Evolutionary conservation across 2,797 vertebrate genomes (phyloP).

Genomic region (Leptodactylus fallax): DNA sequence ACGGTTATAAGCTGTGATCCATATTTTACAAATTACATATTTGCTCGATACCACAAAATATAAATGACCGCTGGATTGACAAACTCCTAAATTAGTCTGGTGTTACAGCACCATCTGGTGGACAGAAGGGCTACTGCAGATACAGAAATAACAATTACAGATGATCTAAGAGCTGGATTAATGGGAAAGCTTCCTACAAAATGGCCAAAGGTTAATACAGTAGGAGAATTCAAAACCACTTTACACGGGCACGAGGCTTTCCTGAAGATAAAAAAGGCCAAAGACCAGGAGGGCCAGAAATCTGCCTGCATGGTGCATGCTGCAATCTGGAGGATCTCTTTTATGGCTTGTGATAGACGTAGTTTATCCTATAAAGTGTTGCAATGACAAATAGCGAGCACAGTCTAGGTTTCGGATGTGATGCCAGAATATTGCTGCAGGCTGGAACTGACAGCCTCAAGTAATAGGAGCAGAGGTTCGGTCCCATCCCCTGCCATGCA

Average conservation of each 20-base stretch:
- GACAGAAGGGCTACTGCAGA: conserved; percentile 19
- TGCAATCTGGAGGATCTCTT: not conserved
- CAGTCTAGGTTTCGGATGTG: too few relatives aligned
- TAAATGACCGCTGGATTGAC: not conserved
- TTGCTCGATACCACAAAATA: not conserved
- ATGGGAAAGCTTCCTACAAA: conserved; percentile 8
- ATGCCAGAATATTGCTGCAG: too few relatives aligned
- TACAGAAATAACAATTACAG: not conserved
- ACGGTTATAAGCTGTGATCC: not conserved
- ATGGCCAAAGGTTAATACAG: conserved; percentile 32
- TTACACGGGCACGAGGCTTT: conserved; percentile 1
- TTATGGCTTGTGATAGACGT: not conserved
- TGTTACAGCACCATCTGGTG: conserved; percentile 22
- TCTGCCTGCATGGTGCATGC: not conserved
- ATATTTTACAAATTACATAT: not conserved
- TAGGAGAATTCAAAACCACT: conserved; percentile 29
- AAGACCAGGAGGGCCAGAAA: conserved; percentile 17
- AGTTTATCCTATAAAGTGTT: not conserved
- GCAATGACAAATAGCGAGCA: too few relatives aligned
- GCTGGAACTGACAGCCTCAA: too few relatives aligned
- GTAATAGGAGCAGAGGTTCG: too few relatives aligned
- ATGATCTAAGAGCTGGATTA: conserved; percentile 31
- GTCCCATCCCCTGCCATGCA: too few relatives aligned
- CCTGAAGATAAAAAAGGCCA: conserved; percentile 29
- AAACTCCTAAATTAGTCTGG: not conserved